A percentile compares a stretch with the other conserved stretches of the same genome.
These are phyloP conservation scores for Pammene aurita DNA, from an alignment of 2,888 invertebrate species.

Conservation along the genomic window DNA sequence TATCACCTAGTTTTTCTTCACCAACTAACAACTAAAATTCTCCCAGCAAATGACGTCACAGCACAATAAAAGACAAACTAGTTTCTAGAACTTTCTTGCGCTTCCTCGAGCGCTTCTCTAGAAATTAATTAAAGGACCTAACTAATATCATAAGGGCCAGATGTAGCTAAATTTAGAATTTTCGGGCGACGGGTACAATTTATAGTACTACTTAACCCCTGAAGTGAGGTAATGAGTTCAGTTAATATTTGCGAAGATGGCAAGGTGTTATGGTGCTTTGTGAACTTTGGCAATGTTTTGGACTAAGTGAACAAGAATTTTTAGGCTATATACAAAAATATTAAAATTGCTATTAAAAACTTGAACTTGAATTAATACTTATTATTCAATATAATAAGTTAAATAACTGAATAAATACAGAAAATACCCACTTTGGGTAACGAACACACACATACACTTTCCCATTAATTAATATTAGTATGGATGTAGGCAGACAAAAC, in stretches of 20 bases:
- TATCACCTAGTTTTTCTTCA: no score
- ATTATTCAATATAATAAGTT: no score
- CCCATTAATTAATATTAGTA: no score
- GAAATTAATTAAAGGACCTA: slow-evolving; percentile 38
- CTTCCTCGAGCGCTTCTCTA: slow-evolving; percentile 3
- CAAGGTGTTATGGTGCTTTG: slow-evolving; percentile 24
- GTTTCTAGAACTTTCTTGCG: neutral
- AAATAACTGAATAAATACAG: no score
- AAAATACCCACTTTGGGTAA: no score
- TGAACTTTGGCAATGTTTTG: neutral
- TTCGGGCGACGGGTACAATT: slow-evolving; percentile 35
- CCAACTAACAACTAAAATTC: no score
- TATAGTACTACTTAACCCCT: slow-evolving; percentile 35
- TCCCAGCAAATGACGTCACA: neutral
- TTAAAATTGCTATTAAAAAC: no score
- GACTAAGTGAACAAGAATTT: neutral
- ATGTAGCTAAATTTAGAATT: slow-evolving; percentile 40
- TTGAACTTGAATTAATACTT: no score
- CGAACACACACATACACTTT: no score
- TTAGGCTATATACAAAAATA: neutral
- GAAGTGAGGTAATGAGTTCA: slow-evolving; percentile 32
- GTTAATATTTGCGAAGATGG: slow-evolving; percentile 38
- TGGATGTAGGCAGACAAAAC: no score
- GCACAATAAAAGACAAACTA: neutral
- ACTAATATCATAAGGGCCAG: slow-evolving; percentile 36